Percentiles rank a stretch among this genome's conserved stretches.
phyloP scores from a whole-genome alignment of 1,140 invertebrate species.

The Drosophila simulans region DNA sequence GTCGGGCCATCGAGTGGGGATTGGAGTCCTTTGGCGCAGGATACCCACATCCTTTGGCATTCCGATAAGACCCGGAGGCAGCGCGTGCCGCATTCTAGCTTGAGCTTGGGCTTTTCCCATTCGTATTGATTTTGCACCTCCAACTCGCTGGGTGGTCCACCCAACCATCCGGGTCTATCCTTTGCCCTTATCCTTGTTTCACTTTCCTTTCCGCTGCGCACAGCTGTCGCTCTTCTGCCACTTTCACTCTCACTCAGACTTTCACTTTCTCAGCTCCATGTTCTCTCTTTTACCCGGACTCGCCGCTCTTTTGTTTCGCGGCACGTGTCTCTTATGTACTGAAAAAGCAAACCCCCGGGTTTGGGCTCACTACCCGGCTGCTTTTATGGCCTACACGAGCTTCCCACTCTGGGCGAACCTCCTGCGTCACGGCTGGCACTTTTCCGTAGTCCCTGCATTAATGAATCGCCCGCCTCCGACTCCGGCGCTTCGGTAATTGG shows the following conservation, averaged over 20 bases:
- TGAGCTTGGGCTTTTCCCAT: conserved; percentile 22
- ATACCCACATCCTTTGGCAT: conserved; percentile 36
- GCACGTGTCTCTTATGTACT: conserved; percentile 52
- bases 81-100: conserved; percentile 47
- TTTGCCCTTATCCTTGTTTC: conserved; percentile 20
- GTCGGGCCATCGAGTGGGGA: conserved; percentile 50
- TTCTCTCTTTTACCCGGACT: conserved; percentile 6
- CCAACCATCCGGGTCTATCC: conserved; percentile 51
- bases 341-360: conserved; percentile 11
- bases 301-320: conserved; percentile 26
- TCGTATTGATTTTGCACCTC: conserved; percentile 76
- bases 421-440: conserved; percentile 34
- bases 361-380: conserved; percentile 14
- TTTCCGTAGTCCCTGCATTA: conserved; percentile 31
- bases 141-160: not conserved
- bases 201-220: conserved; percentile 36
- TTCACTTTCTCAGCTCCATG: conserved; percentile 24
- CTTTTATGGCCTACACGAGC: conserved; percentile 77
- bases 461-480: conserved; percentile 28
- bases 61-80: conserved; percentile 51
- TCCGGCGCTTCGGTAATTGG: conserved; percentile 42
- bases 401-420: conserved; percentile 26
- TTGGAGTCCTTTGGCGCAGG: conserved; percentile 1
- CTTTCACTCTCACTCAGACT: conserved; percentile 35
- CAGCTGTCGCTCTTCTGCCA: conserved; percentile 47